phyloP scores from a whole-genome alignment of 1,140 invertebrate species.

The Orius insidiosus region DNA sequence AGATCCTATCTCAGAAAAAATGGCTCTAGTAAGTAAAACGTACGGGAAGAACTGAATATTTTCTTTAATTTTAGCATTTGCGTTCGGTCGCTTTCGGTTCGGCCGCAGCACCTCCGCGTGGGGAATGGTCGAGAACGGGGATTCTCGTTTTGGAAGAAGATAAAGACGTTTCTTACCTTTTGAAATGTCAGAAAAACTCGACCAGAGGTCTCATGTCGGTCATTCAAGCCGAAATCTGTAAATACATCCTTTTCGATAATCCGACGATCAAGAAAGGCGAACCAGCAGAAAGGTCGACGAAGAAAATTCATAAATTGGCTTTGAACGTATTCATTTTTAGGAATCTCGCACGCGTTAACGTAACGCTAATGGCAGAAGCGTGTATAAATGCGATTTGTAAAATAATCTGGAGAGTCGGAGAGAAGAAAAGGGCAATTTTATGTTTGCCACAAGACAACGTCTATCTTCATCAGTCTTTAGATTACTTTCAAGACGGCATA shows the following conservation, averaged over 20 bases:
- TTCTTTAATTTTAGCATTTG: slow-evolving; percentile 28
- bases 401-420: slow-evolving; percentile 50
- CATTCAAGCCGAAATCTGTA: slow-evolving; percentile 46
- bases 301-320: neutral
- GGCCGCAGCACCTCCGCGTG: slow-evolving; percentile 35
- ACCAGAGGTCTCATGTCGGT: slow-evolving; percentile 43
- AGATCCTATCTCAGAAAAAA: slow-evolving; percentile 41
- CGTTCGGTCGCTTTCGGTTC: slow-evolving; percentile 38
- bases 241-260: slow-evolving; percentile 46
- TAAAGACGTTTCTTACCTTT: slow-evolving; percentile 36
- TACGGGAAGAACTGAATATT: too few relatives aligned
- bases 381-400: slow-evolving; percentile 46
- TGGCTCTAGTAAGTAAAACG: slow-evolving; percentile 41
- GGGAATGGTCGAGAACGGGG: slow-evolving; percentile 43
- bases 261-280: slow-evolving; percentile 10
- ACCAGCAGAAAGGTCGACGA: slow-evolving; percentile 28
- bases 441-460: slow-evolving; percentile 43
- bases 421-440: slow-evolving; percentile 40
- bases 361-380: slow-evolving; percentile 34
- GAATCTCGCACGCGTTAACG: slow-evolving; percentile 1
- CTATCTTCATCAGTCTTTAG: slow-evolving; percentile 46
- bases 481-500: slow-evolving; percentile 55
- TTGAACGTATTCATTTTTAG: slow-evolving; percentile 1
- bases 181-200: slow-evolving; percentile 40
- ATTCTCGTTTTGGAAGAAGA: slow-evolving; percentile 36